These are phyloP conservation scores for Stichodactyla mertensii DNA, from an alignment of 64 coral and sea anemone genomes.

Conservation along the genomic window DNA sequence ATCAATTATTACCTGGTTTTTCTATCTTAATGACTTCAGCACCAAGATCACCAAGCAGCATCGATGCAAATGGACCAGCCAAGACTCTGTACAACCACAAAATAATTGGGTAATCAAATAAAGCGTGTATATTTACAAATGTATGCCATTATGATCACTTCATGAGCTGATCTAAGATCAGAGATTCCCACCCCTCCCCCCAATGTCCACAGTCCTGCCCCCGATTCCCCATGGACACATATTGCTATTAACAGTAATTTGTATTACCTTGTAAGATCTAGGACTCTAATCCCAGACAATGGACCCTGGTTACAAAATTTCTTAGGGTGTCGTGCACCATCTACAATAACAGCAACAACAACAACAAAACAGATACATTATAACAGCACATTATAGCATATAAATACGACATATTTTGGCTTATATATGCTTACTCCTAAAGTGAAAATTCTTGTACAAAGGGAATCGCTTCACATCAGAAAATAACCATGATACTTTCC, in stretches of 20 bases:
- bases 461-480: background rate
- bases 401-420: background rate
- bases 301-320: background rate
- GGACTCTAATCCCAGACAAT: constrained; percentile 42
- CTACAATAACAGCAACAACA: background rate
- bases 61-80: constrained; percentile 91
- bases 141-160: too few species aligned
- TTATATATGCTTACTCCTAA: background rate
- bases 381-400: background rate
- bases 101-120: background rate
- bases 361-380: background rate
- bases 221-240: too few species aligned
- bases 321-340: background rate
- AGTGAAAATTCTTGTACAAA: background rate
- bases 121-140: too few species aligned
- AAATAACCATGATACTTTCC: background rate
- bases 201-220: too few species aligned
- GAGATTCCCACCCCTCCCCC: too few species aligned
- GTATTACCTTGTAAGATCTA: constrained; percentile 52
- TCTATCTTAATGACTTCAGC: constrained; percentile 90
- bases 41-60: constrained; percentile 86
- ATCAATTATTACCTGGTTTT: constrained; percentile 51
- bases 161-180: too few species aligned
- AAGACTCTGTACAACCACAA: constrained; percentile 48
- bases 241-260: background rate